These are phyloP conservation scores for Calliopum simillimum DNA, from an alignment of 2,888 invertebrate genomes.

Conservation along the genomic window DNA sequence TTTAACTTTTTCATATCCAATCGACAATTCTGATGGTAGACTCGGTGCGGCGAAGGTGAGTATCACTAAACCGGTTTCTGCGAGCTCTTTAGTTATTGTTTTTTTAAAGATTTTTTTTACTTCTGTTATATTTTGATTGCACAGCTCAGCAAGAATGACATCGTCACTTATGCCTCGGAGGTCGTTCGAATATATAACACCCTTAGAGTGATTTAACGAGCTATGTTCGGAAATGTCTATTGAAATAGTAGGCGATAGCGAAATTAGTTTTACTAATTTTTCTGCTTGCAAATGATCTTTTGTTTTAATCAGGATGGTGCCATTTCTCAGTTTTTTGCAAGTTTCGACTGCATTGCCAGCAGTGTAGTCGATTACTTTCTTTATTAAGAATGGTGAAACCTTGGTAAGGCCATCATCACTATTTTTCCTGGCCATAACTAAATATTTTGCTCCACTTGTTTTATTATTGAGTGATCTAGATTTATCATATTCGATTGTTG, in stretches of 20 bases:
- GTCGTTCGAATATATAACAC: slow-evolving; percentile 2
- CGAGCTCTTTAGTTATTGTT: not conserved
- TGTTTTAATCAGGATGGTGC: too few relatives aligned
- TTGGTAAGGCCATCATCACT: too few relatives aligned
- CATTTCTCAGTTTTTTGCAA: too few relatives aligned
- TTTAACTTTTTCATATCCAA: slow-evolving; percentile 11
- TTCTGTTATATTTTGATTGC: not conserved
- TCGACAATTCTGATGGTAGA: too few relatives aligned
- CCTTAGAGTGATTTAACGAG: not conserved
- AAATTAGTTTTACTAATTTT: not conserved
- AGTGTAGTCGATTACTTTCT: too few relatives aligned
- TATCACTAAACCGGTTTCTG: slow-evolving; percentile 9
- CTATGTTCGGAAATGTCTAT: not conserved
- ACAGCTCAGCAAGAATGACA: not conserved
- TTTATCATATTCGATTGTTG: too few relatives aligned
- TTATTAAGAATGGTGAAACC: too few relatives aligned
- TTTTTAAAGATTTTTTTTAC: slow-evolving; percentile 6
- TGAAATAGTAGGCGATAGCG: not conserved
- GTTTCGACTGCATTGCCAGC: too few relatives aligned
- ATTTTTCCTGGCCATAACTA: too few relatives aligned
- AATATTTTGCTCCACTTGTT: too few relatives aligned
- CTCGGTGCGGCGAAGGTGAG: slow-evolving; percentile 16
- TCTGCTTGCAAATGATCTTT: slow-evolving; percentile 11
- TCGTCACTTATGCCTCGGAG: too few relatives aligned
- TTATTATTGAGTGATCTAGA: too few relatives aligned